Percentiles rank a stretch among this genome's conserved stretches.
Evolutionary conservation across 2,797 vertebrate genomes (phyloP).

Genomic region (Hyperoplus lanceolatus): DNA sequence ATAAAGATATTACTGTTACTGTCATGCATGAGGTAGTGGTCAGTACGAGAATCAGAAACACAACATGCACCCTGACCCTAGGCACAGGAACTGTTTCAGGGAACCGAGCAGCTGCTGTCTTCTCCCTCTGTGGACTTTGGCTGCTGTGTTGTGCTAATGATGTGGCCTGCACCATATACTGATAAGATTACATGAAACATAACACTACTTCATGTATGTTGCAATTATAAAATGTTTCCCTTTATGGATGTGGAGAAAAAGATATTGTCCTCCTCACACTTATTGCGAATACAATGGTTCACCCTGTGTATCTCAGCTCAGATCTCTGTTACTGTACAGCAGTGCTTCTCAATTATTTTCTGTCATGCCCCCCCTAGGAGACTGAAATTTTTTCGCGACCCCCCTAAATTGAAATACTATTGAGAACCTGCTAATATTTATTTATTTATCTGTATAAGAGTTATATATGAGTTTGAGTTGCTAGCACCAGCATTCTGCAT

Average conservation of each 20-base stretch:
- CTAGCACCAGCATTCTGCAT: no score
- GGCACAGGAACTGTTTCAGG: neutral
- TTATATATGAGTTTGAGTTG: no score
- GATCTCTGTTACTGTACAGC: conserved; percentile 9
- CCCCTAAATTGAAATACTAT: no score
- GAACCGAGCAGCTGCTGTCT: conserved; percentile 10
- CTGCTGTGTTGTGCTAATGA: conserved; percentile 51
- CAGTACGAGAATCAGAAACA: neutral
- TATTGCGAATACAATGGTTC: neutral
- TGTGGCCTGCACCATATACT: conserved; percentile 26
- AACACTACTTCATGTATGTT: conserved; percentile 1
- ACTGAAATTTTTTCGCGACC: no score
- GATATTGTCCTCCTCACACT: neutral
- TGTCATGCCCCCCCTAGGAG: no score
- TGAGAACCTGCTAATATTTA: no score
- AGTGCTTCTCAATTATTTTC: no score
- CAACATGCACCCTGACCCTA: neutral
- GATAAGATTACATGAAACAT: conserved; percentile 61
- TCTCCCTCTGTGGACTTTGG: conserved; percentile 66
- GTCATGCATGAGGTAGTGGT: neutral
- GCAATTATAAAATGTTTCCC: neutral
- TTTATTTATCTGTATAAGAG: no score
- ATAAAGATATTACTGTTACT: neutral
- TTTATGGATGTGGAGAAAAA: neutral
- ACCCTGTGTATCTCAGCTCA: neutral